Conservation (phyloP, 2,797 vertebrate species). For the Poecilia picta region DNA sequence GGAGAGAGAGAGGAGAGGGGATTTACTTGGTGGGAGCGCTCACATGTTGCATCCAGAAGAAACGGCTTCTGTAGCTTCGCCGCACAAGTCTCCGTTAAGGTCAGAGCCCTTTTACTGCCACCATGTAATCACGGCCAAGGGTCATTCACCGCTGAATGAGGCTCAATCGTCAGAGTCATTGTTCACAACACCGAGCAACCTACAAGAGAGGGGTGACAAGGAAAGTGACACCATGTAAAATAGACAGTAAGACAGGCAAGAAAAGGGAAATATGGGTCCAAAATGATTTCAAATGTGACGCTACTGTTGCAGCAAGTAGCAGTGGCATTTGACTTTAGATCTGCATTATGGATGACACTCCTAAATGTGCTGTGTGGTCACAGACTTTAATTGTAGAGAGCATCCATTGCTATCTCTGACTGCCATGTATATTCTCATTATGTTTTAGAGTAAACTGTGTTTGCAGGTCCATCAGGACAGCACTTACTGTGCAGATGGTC, state of each 20-base stretch:
- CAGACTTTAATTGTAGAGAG: constrained; percentile 3
- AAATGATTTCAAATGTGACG: constrained; percentile 6
- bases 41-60: constrained; percentile 27
- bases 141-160: constrained; percentile 42
- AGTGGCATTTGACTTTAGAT: constrained; percentile 19
- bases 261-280: not conserved
- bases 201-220: constrained; percentile 15
- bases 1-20: not conserved
- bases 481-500: constrained; percentile 59
- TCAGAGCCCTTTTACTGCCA: constrained; percentile 56
- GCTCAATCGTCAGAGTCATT: constrained; percentile 59
- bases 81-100: constrained; percentile 49
- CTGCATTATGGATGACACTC: constrained; percentile 11
- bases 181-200: constrained; percentile 44
- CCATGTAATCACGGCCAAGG: constrained; percentile 57
- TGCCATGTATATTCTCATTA: not conserved
- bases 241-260: constrained; percentile 4
- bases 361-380: constrained; percentile 17
- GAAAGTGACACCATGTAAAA: constrained; percentile 24
- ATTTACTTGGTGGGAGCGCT: constrained; percentile 14
- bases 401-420: not conserved
- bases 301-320: constrained; percentile 9
- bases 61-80: constrained; percentile 40
- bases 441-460: constrained; percentile 13
- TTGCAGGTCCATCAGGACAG: constrained; percentile 24